These are phyloP conservation scores for Sinosuthora webbiana DNA, from an alignment of 2,113 vertebrate species.

Conservation along the genomic window DNA sequence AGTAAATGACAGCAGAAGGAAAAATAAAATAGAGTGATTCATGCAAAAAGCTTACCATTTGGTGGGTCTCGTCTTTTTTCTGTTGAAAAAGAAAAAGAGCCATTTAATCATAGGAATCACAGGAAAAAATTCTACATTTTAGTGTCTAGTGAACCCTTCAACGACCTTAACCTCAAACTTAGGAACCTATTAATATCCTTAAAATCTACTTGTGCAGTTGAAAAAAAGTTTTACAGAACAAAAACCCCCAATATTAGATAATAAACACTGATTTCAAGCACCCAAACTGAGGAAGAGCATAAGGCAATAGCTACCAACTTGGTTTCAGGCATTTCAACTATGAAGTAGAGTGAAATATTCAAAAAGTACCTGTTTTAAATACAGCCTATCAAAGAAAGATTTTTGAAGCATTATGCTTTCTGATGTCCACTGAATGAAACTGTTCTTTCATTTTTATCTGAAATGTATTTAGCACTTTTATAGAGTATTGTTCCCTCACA, in stretches of 20 bases:
- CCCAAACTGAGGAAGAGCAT: not conserved
- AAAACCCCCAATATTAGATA: not conserved
- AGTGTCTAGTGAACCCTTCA: not conserved
- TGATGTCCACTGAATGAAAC: not conserved
- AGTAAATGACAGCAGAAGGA: not conserved
- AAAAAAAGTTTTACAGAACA: not conserved
- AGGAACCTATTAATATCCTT: not conserved
- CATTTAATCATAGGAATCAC: not conserved
- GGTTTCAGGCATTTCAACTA: not conserved
- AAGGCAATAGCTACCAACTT: not conserved
- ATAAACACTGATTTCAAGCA: not conserved
- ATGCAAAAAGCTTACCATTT: slow-evolving; percentile 63
- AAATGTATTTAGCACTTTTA: not conserved
- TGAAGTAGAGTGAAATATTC: not conserved
- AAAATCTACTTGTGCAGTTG: not conserved
- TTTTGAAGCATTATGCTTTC: not conserved
- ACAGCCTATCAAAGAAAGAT: not conserved
- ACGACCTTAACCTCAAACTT: not conserved
- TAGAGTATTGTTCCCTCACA: not conserved
- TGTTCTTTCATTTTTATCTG: not conserved
- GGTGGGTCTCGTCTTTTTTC: slow-evolving; percentile 73
- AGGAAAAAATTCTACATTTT: not conserved
- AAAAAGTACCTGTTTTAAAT: not conserved
- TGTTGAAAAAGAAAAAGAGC: slow-evolving; percentile 35
- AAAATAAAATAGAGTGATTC: not conserved